Evolutionary conservation across 2,888 invertebrate species (phyloP), one percentile per base, ranked within the genome.

Genomic region (Patella ulyssiponensis): DNA sequence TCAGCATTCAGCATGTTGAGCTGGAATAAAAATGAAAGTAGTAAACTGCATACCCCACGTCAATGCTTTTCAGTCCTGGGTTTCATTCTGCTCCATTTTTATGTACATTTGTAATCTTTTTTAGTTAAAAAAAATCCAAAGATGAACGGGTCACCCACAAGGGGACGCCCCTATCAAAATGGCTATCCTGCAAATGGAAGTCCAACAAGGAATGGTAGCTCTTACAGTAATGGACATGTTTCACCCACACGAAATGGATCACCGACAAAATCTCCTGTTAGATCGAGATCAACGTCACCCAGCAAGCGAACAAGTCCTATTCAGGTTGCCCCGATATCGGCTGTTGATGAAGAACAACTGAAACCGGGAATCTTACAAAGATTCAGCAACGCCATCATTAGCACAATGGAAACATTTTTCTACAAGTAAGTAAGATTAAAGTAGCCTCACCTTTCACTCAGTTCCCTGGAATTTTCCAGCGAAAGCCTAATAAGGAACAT

Each of bases 351-450:
- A 17, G 20, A 9, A 23, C 20, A 23, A 64, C 12, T 78, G 27
- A 71, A 76, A 17, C 80, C 77, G 23, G 20, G 76, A 51, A 81
- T 80, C 53, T 70, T 86, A 27, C 78, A 82, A 58, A 79, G 74
- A 64, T 75, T 82, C 51, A 83, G 84, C 69, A 79, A 82, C 52
- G 80, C 75, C 23, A 86, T 85, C 56, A 84, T 83, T 33, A 71
- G 76, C 5, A 75, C 81, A 2, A 53, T 86, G 54, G 86, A 86
- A 75, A 75, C 53, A 3, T 64, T 73, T 23, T 86, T 86, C 76
- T 84, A 84, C 78, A 84, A 75, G 86, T 84, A 77, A 79, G 83
- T 78, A 74, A 33, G 11, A 74, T 72, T 20, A 33, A 23, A 27
- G 17, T 14, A 23, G 14, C 12, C 44, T 3, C 1, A 33, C 15